Evolutionary conservation across 2,888 invertebrate genomes (phyloP).

Genomic region (Dysmachus trigonus): DNA sequence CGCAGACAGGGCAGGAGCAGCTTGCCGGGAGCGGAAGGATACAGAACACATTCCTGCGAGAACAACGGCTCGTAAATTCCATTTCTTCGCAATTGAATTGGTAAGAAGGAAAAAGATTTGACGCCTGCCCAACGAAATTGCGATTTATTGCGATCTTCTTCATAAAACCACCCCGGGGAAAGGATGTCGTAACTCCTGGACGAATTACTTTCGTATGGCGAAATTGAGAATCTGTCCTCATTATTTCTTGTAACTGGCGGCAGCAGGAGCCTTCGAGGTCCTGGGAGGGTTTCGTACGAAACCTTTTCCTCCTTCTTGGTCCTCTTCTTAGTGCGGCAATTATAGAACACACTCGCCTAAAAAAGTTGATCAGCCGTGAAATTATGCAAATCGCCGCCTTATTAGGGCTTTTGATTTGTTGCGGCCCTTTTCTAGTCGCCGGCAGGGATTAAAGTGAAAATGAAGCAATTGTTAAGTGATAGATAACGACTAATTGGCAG

Average conservation of each 20-base stretch:
- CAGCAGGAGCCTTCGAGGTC: not conserved
- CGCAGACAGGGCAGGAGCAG: not conserved
- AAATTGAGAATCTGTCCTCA: not conserved
- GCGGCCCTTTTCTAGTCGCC: not conserved
- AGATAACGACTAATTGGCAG: not conserved
- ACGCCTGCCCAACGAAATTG: slow-evolving; percentile 25
- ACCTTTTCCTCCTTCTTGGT: not conserved
- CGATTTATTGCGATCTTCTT: slow-evolving; percentile 27
- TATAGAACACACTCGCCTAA: not conserved
- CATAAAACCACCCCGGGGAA: not conserved
- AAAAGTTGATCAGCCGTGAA: slow-evolving; percentile 26
- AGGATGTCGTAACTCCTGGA: slow-evolving; percentile 33
- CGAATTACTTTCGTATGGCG: not conserved
- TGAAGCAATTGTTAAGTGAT: not conserved
- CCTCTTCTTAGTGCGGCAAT: not conserved
- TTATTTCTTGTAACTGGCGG: not conserved
- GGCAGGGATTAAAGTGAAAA: not conserved
- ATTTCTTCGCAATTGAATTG: not conserved
- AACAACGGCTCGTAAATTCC: slow-evolving; percentile 24
- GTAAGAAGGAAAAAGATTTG: slow-evolving; percentile 28
- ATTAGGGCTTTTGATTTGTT: not conserved
- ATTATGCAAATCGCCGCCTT: slow-evolving; percentile 22
- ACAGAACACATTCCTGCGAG: not conserved
- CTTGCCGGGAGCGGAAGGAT: slow-evolving; percentile 5
- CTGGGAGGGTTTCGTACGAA: not conserved